phyloP scores from a whole-genome alignment of 2,888 invertebrate species.

The Oxycera nigricornis region DNA sequence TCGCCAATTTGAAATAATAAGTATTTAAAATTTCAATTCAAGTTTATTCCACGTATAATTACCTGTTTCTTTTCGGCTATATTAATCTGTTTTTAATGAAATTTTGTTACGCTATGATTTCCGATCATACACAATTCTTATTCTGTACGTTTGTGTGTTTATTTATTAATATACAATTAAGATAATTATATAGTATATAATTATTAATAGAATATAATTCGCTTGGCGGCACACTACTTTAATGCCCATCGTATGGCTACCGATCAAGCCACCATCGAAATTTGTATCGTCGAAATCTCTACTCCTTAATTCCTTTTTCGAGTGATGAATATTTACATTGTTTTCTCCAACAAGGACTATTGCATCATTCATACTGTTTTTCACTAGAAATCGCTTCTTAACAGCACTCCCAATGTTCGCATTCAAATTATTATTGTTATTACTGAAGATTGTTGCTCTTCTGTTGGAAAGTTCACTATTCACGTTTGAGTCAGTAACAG shows the following conservation, averaged over 20 bases:
- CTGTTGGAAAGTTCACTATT: neutral
- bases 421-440: neutral
- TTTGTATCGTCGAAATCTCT: neutral
- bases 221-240: conserved; percentile 10
- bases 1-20: no score
- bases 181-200: conserved; percentile 31
- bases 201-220: conserved; percentile 31
- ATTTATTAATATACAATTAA: conserved; percentile 36
- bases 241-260: neutral
- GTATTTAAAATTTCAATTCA: no score
- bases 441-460: neutral
- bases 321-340: conserved; percentile 10
- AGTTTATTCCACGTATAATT: no score
- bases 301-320: conserved; percentile 42
- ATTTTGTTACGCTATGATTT: neutral
- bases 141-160: neutral
- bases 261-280: neutral
- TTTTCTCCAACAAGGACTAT: neutral
- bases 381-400: neutral
- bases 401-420: neutral
- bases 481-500: neutral
- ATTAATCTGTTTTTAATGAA: no score
- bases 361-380: conserved; percentile 5
- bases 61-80: no score
- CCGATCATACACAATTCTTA: neutral